These are phyloP conservation scores for Heterotis niloticus DNA, from an alignment of 2,113 vertebrate species.

Conservation along the genomic window DNA sequence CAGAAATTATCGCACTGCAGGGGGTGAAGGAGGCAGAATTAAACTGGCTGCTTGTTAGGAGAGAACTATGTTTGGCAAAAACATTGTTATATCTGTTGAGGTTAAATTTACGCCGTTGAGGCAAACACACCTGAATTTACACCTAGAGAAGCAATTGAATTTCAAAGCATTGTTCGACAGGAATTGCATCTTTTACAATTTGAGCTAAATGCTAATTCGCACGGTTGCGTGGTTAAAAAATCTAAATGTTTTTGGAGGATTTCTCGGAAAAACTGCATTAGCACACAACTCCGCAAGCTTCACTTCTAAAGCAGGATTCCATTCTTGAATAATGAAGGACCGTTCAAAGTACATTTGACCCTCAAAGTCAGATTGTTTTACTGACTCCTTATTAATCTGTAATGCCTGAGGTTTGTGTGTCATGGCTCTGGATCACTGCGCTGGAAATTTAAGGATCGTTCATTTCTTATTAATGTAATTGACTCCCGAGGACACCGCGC, in stretches of 20 bases:
- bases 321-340: not conserved
- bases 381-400: constrained; percentile 18
- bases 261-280: not conserved
- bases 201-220: not conserved
- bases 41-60: not conserved
- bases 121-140: not conserved
- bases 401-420: constrained; percentile 4
- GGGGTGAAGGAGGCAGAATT: not conserved
- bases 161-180: not conserved
- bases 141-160: not conserved
- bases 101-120: not conserved
- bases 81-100: not conserved
- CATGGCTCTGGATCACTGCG: constrained; percentile 7
- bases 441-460: constrained; percentile 22
- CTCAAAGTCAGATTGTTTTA: constrained; percentile 20
- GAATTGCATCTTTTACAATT: not conserved
- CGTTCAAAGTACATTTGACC: constrained; percentile 3
- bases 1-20: not conserved
- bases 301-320: not conserved
- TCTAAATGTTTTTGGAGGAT: not conserved
- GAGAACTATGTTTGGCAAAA: not conserved
- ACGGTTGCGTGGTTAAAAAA: constrained; percentile 14
- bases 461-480: constrained; percentile 27
- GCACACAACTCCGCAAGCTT: not conserved
- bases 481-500: constrained; percentile 7